Evolutionary conservation across 2,888 invertebrate species (phyloP), one percentile per base, ranked within the genome.

Genomic region (Petrolisthes manimaculis): DNA sequence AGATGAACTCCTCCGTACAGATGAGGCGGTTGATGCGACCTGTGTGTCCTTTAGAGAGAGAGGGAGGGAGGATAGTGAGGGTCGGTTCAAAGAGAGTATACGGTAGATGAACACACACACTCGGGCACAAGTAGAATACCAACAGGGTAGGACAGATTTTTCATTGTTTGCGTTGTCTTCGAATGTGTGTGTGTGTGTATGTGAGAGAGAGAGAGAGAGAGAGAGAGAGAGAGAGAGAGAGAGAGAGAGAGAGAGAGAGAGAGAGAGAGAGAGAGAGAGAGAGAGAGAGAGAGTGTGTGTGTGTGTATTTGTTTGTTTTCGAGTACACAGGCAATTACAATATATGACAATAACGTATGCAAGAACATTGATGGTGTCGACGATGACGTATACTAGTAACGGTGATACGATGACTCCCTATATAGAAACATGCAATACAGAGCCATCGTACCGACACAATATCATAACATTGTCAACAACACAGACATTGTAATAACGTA

Each of bases 1-100:
- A 92, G 67, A 93, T 90, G 88, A 93, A 92, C 82, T 92, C 92
- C 0, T 93, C 94, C 1, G 93, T 93, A 91, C 93, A 93, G 67
- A 94, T 93, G 89, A 94, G 92, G 4, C 94, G 83, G 80, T 82
- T 86, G 51, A 91, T 67, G 5, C 89, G 74, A 5, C 83, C 69
- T 0, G 80, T 84, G 87, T 91, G 91, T n/a, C 91, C 91, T 91
- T 85, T 9, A 18, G 18, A 51, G 37, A 51, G 37, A 18, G 9
- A 21, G n/a, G 24, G 24, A 21, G 67, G 18, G 67, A 67, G 14
- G 67, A 67, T 2, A 12, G 67, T 67, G 18, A 18, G 1, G 18
- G 67, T 12, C 18, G 67, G 18, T 12, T 12, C 12, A 14, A 18
- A 14, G 67, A 67, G 12, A 67, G 18, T 14, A 67, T 8, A 61